Evolutionary conservation across 2,888 invertebrate genomes (phyloP), one percentile per base, ranked within the genome.

Genomic region (Dryobota labecula): DNA sequence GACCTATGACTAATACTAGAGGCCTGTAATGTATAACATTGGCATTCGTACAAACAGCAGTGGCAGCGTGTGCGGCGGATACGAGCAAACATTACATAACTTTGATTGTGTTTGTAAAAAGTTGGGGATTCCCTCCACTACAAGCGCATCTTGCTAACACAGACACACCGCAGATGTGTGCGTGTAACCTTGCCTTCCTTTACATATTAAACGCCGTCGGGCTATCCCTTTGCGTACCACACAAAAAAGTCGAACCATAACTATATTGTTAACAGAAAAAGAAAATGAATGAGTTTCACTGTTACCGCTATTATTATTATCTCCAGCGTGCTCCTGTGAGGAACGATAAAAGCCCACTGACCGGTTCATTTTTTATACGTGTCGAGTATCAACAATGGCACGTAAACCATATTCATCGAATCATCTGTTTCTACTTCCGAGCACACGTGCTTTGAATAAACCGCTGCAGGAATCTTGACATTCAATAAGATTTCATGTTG

Each of bases 91-190:
- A 94, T 95, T 95, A 95, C 95, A 96, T 95, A 96, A 96, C 95
- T 95, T 95, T 95, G 95, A 95, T 95, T 96, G 95, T 95, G 96
- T 96, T 95, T 93, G 95, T 96, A 96, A 96, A 96, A 96, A 95
- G 94, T 95, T 95, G 96, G 96, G 95, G 95, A 96, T 94, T 95
- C 96, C 96, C 96, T 94, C 93, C 89, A 95, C 94, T 93, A 95
- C 96, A 94, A 90, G 89, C 94, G 91, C 94, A 94, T 91, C 92
- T 93, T 84, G 63, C 81, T 70, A 91, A 93, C 92, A 93, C 92
- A 88, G 90, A 93, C 91, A 91, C 90, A 86, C 79, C 82, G 86
- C 88, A 85, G 86, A 88, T 90, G 95, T 95, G 95, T 95, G 95
- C 85, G 95, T 93, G 93, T 94, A 95, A 95, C 95, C 95, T 96